phyloP scores from a whole-genome alignment of 2,113 vertebrate species.

The Amblyopsis rosae region DNA sequence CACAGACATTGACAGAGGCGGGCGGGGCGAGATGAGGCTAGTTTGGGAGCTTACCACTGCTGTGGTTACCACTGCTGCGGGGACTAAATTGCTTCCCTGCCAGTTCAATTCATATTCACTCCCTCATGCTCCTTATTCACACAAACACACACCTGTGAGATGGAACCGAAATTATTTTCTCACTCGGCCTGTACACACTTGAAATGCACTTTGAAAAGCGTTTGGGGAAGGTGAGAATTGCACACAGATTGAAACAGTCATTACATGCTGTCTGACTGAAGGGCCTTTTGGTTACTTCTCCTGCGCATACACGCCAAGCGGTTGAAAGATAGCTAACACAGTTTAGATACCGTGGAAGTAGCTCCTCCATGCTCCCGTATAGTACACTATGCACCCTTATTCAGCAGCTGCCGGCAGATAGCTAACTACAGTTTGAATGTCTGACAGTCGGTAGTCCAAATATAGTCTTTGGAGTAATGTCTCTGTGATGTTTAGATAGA shows the following conservation, averaged over 20 bases:
- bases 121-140: slow-evolving; percentile 19
- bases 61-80: neutral
- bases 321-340: slow-evolving; percentile 5
- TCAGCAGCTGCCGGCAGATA: neutral
- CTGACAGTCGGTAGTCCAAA: neutral
- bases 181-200: neutral
- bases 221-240: neutral
- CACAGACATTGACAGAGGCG: neutral
- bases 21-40: neutral
- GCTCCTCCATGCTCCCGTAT: neutral
- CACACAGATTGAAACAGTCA: neutral
- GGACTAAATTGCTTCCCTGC: slow-evolving; percentile 4
- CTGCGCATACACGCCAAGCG: neutral
- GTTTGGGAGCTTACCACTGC: neutral
- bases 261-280: neutral
- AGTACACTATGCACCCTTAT: neutral
- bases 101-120: slow-evolving; percentile 10
- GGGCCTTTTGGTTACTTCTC: neutral
- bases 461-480: neutral
- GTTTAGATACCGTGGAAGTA: neutral
- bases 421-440: neutral
- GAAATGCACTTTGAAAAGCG: neutral
- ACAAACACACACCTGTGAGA: neutral
- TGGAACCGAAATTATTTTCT: neutral
- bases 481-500: neutral